Percentiles rank a stretch among this genome's conserved stretches.
phyloP scores from a whole-genome alignment of 2,888 invertebrate genomes.

The Diaprepes abbreviatus region DNA sequence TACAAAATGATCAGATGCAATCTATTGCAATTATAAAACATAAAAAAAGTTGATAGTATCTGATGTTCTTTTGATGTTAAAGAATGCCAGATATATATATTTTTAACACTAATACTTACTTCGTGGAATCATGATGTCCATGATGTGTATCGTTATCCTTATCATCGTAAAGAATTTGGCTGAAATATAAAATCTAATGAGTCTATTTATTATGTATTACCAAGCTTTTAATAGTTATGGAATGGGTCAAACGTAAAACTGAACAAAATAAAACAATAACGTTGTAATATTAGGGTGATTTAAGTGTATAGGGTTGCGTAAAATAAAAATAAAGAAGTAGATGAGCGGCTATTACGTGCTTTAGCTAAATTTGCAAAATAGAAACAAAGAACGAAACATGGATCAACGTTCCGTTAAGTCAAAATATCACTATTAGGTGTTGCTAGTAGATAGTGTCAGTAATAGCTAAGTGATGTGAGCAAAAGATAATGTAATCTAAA shows the following conservation, averaged over 20 bases:
- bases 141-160: conserved; percentile 71
- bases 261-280: conserved; percentile 23
- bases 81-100: too few species aligned
- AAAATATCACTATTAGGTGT: not conserved
- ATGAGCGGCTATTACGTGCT: conserved; percentile 31
- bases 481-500: not conserved
- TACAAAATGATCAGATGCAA: too few species aligned
- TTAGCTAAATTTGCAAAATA: conserved; percentile 11
- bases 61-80: too few species aligned
- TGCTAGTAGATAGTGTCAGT: not conserved
- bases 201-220: conserved; percentile 11
- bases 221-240: conserved; percentile 5
- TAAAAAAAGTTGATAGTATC: too few species aligned
- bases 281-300: conserved; percentile 26
- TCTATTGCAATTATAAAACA: too few species aligned
- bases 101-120: conserved; percentile 34
- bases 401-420: conserved; percentile 11
- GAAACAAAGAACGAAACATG: conserved; percentile 3
- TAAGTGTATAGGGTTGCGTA: conserved; percentile 35
- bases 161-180: conserved; percentile 79
- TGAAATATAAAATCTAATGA: conserved; percentile 64
- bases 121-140: conserved; percentile 51
- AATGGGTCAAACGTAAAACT: conserved; percentile 33
- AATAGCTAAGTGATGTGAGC: not conserved
- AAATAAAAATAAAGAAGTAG: conserved; percentile 27